Percentiles rank a stretch among this genome's conserved stretches.
phyloP scores from a whole-genome alignment of 92 coral and sea anemone species.

The Anthopleura xanthogrammica region DNA sequence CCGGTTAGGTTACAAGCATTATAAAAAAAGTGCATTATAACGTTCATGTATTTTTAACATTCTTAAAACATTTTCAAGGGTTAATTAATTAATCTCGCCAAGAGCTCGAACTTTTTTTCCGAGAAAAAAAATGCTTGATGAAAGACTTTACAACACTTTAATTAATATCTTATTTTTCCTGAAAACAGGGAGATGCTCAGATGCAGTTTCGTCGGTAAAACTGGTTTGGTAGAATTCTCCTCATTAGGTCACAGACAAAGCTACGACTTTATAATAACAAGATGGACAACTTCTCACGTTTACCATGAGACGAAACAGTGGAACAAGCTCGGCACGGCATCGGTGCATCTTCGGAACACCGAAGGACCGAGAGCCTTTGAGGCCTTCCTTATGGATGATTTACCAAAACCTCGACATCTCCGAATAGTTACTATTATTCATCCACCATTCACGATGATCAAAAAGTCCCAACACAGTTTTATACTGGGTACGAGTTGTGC shows the following conservation, averaged over 20 bases:
- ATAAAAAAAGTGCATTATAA: too few species aligned
- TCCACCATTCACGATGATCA: slow-evolving; percentile 65
- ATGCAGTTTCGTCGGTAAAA: slow-evolving; percentile 42
- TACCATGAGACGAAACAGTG: slow-evolving; percentile 45
- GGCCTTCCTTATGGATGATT: slow-evolving; percentile 54
- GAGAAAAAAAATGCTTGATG: too few species aligned
- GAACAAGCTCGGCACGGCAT: slow-evolving; percentile 50
- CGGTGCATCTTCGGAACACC: slow-evolving; percentile 11
- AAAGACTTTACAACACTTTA: not conserved
- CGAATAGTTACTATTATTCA: slow-evolving; percentile 71
- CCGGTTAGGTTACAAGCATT: too few species aligned
- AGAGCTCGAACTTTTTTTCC: too few species aligned
- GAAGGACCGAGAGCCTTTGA: slow-evolving; percentile 48
- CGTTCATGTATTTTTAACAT: too few species aligned
- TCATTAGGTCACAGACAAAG: slow-evolving; percentile 52
- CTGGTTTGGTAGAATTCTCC: slow-evolving; percentile 66
- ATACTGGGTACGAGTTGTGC: slow-evolving; percentile 65
- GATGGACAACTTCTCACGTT: slow-evolving; percentile 17
- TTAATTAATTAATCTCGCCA: too few species aligned
- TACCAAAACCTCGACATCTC: slow-evolving; percentile 75
- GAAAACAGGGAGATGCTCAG: slow-evolving; percentile 4
- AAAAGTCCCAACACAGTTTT: slow-evolving; percentile 57
- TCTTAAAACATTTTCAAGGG: too few species aligned
- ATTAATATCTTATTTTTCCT: not conserved
- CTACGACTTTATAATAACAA: slow-evolving; percentile 50